These are phyloP conservation scores for Trachymyrmex septentrionalis DNA, from an alignment of 1,140 invertebrate species.

Conservation along the genomic window DNA sequence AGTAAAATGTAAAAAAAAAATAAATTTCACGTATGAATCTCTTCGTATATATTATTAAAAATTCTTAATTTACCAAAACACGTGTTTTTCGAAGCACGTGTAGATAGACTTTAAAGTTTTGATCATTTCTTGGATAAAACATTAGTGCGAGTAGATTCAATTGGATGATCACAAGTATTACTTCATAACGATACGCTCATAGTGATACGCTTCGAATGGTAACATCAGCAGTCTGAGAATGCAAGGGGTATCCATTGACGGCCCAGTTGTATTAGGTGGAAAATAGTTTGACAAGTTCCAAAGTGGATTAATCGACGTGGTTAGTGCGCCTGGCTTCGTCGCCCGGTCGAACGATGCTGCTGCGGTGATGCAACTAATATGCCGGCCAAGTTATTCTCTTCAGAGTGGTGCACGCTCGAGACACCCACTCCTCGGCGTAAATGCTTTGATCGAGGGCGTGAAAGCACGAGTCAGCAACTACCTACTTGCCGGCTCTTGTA, in stretches of 20 bases:
- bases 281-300: conserved; percentile 60
- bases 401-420: conserved; percentile 30
- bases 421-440: conserved; percentile 51
- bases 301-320: conserved; percentile 68
- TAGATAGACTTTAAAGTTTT: background rate
- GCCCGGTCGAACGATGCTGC: conserved; percentile 36
- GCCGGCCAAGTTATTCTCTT: conserved; percentile 68
- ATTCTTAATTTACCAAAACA: background rate
- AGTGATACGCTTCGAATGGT: background rate
- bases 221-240: background rate
- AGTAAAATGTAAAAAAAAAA: background rate
- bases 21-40: background rate
- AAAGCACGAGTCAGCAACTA: conserved; percentile 72
- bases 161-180: background rate
- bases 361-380: conserved; percentile 26
- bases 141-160: background rate
- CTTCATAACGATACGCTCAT: too few relatives aligned
- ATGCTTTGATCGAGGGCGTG: conserved; percentile 73
- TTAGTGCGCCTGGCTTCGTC: conserved; percentile 28
- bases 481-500: conserved; percentile 63
- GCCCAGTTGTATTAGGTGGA: conserved; percentile 17
- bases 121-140: background rate
- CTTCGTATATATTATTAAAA: background rate
- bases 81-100: background rate
- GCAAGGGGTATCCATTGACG: conserved; percentile 31